Conservation (phyloP, 2,113 vertebrate species). For the Tragelaphus buxtoni region DNA sequence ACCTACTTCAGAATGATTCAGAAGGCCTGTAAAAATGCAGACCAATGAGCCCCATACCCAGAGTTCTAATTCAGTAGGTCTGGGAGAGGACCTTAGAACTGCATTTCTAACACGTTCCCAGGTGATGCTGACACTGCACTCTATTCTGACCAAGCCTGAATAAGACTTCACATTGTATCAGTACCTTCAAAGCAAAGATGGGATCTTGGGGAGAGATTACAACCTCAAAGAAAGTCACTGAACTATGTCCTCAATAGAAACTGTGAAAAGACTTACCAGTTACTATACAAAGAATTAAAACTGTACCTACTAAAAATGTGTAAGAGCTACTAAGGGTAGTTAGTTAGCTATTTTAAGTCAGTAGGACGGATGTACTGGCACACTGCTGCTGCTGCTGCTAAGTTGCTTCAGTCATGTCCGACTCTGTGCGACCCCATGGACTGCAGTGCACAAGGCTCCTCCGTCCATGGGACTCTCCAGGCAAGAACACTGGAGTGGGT, state of each 20-base stretch:
- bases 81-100: neutral
- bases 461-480: too few species aligned
- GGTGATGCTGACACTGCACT: neutral
- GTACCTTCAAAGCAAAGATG: neutral
- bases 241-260: neutral
- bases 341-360: constrained; percentile 7
- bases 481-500: too few species aligned
- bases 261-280: neutral
- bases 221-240: neutral
- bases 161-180: neutral
- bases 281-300: neutral
- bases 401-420: too few species aligned
- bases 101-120: neutral
- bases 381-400: too few species aligned
- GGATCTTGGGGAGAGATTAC: neutral
- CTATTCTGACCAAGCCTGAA: neutral
- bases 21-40: neutral
- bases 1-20: neutral
- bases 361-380: neutral
- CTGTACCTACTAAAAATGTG: neutral
- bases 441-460: too few species aligned
- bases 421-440: too few species aligned
- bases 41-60: neutral
- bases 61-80: neutral
- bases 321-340: neutral